Percentiles rank a stretch among this genome's conserved stretches.
Evolutionary conservation across 2,797 vertebrate species (phyloP).

Genomic region (Galaxias olidus): DNA sequence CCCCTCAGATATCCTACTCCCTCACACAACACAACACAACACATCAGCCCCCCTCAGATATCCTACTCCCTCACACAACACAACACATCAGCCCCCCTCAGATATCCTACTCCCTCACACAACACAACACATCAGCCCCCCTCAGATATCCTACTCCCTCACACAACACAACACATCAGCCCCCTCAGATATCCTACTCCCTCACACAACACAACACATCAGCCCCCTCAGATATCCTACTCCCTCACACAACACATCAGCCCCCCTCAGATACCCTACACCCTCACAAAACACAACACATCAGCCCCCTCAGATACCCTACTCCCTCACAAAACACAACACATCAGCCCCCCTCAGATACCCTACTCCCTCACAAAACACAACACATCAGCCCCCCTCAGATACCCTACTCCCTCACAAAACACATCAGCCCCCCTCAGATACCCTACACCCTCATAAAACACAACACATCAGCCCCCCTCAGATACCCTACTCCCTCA

Average conservation of each 20-base stretch:
- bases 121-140: neutral
- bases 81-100: constrained; percentile 2
- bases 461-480: constrained; percentile 1
- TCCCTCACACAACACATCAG: neutral
- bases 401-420: neutral
- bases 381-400: constrained; percentile 2
- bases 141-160: neutral
- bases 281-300: neutral
- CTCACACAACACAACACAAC: neutral
- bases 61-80: neutral
- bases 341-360: neutral
- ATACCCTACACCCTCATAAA: neutral
- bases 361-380: neutral
- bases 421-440: neutral
- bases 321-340: neutral
- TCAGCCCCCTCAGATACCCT: neutral
- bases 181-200: neutral
- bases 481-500: neutral
- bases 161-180: constrained; percentile 1
- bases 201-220: neutral
- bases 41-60: no score
- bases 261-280: neutral
- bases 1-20: neutral
- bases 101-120: neutral
- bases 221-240: neutral